Conservation (phyloP, 2,113 vertebrate species). For the Ia io region DNA sequence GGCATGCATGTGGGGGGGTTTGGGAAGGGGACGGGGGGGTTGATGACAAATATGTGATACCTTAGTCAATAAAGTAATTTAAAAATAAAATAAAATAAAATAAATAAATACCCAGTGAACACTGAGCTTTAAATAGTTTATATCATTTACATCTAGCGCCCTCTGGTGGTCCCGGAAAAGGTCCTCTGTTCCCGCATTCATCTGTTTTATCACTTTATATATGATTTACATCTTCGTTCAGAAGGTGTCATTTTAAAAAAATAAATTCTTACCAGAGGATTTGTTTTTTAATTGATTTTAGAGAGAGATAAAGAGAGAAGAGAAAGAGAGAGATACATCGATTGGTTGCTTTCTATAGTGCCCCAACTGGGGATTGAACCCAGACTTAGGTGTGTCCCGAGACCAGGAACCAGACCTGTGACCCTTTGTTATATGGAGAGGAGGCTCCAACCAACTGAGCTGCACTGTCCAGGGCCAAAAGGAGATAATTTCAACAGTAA, state of each 20-base stretch:
- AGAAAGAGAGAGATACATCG: not conserved
- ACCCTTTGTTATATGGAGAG: not conserved
- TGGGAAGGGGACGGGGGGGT: too few species aligned
- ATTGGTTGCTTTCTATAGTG: not conserved
- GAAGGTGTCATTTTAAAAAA: not conserved
- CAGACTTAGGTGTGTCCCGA: not conserved
- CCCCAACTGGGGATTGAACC: not conserved
- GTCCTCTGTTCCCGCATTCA: rapidly evolving
- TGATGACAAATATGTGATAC: too few species aligned
- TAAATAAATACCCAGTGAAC: not conserved
- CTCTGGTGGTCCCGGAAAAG: slow-evolving; percentile 47
- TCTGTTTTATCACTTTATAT: too few species aligned
- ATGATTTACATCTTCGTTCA: rapidly evolving
- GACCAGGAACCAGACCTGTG: not conserved
- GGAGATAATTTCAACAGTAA: not conserved
- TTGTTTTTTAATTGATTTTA: not conserved
- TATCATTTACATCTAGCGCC: slow-evolving; percentile 50
- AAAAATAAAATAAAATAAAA: too few species aligned
- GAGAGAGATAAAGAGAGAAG: not conserved
- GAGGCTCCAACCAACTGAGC: not conserved
- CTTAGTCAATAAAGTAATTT: too few species aligned
- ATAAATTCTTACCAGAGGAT: not conserved
- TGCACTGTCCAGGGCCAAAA: not conserved
- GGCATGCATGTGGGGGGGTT: too few species aligned
- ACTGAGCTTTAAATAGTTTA: rapidly evolving